Conservation (phyloP, 2,888 invertebrate genomes). For the Pachydiplax longipennis region DNA sequence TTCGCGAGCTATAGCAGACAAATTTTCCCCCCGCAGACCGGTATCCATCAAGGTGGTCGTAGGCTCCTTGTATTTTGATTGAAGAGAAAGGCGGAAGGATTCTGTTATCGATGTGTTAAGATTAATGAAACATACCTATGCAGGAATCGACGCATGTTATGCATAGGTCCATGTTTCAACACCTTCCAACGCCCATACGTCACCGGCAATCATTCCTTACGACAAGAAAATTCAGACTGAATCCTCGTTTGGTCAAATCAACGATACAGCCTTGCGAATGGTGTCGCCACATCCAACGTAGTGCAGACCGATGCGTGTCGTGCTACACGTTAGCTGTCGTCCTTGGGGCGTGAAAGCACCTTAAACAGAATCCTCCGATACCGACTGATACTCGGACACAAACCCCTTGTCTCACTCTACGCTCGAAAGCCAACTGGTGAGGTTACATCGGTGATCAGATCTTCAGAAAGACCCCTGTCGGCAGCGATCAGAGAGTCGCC, state of each 20-base stretch:
- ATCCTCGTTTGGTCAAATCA: neutral
- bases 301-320: neutral
- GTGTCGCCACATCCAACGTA: neutral
- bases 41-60: too few species aligned
- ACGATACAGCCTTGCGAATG: neutral
- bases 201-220: neutral
- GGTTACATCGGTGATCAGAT: neutral
- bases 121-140: too few species aligned
- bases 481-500: neutral
- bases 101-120: too few species aligned
- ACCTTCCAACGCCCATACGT: neutral
- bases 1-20: too few species aligned
- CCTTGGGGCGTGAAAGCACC: neutral
- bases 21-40: too few species aligned
- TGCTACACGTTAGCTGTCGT: neutral
- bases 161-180: neutral
- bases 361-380: neutral
- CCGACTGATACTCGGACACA: neutral
- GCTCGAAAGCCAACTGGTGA: neutral
- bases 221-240: neutral
- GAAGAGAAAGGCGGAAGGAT: too few species aligned
- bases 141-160: neutral
- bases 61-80: too few species aligned
- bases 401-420: neutral
- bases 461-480: neutral